Percentiles rank a stretch among this genome's conserved stretches.
These are phyloP conservation scores for Stegana nigrithorax DNA, from an alignment of 2,888 invertebrate species.

Conservation along the genomic window DNA sequence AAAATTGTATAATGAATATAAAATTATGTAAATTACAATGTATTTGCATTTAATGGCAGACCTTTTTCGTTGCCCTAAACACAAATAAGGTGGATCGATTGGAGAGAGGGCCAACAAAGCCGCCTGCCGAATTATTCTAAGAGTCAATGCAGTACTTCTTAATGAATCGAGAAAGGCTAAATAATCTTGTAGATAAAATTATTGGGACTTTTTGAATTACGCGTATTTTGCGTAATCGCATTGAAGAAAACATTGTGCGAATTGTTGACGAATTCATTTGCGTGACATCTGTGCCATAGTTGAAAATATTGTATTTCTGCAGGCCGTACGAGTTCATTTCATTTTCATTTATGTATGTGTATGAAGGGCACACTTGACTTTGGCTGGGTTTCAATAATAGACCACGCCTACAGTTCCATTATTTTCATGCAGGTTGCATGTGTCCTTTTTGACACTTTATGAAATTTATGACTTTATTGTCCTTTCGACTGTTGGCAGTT, in stretches of 20 bases:
- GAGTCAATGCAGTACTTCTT: not conserved
- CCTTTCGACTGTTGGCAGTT: constrained; percentile 29
- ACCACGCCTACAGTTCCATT: constrained; percentile 26
- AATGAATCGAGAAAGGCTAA: not conserved
- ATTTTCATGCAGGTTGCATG: constrained; percentile 37
- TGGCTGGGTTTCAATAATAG: constrained; percentile 8
- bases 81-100: constrained; percentile 1
- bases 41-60: constrained; percentile 65
- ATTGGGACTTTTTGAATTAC: not conserved
- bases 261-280: not conserved
- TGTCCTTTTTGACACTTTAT: constrained; percentile 62
- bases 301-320: not conserved
- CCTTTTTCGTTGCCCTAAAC: constrained; percentile 48
- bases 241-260: not conserved
- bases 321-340: not conserved
- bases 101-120: not conserved
- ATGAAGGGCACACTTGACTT: constrained; percentile 7
- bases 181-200: not conserved
- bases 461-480: constrained; percentile 62
- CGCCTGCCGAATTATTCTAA: too few species aligned
- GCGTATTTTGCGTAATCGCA: too few species aligned
- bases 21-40: constrained; percentile 67
- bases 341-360: not conserved
- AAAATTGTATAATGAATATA: constrained; percentile 67
- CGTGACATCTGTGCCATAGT: not conserved